Base-by-base conservation (phyloP, 2,797 vertebrate genomes). In the Oryzias dopingdopingensis region DNA sequence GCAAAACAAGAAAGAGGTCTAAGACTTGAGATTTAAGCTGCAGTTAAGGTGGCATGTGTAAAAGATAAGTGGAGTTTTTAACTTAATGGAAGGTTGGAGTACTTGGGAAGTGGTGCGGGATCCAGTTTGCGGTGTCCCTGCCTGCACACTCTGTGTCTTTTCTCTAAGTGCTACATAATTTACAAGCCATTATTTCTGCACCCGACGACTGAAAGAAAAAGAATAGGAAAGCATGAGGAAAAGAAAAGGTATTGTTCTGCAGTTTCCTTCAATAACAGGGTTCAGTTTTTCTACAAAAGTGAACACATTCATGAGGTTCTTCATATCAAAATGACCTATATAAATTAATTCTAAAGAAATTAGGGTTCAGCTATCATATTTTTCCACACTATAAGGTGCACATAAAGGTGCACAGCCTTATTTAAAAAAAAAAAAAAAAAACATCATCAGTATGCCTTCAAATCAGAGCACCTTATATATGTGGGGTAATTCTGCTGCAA, bases 121-220 rank as follows among this genome's bases (percentile, higher is more conserved):
- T 52, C 63, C 61, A 45, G 6, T 56, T 60, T 53, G 42, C 51
- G 29, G 32, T 49, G 24, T 60, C 43, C 59, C 50, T 53, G 46
- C 40, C 42, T 54, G 47, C 52, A 48, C 41, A 4, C 49, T 42
- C 6, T 65, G 65, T 23, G 14, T 60, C 49, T 46, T 44, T 49
- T 56, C 50, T 4, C 56, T 57, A 63, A 82, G 78, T 76, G 71
- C 72, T 90, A 58, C 82, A 90, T 90, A 72, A 90, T 90, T 90
- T 65, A 91, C 46, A 62, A 76, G 77, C 75, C 77, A 77, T 84
- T 83, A 82, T 81, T 85, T 77, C 75, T 76, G 63, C 61, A 46
- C 60, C 52, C 41, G 60, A 52, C 55, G 16, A 46, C 56, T 16
- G 53, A 67, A 52, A 70, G 32, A 45, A 54, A 63, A 67, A 57